Conservation (phyloP, 1,140 invertebrate genomes). For the Drosophila sturtevanti region DNA sequence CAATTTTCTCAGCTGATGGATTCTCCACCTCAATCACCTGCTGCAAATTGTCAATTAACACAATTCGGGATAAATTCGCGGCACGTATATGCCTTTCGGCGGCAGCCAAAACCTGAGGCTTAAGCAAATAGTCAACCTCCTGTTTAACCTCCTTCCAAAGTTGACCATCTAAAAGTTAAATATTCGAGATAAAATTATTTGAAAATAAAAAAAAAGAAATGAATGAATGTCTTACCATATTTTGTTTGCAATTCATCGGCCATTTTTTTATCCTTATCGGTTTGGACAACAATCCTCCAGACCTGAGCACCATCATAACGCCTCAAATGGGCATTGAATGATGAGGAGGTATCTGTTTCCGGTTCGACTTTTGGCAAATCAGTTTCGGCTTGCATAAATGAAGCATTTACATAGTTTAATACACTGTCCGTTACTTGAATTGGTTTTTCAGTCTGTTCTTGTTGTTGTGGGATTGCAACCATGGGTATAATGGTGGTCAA, state of each 20-base stretch:
- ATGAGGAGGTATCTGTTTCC: slow-evolving; percentile 14
- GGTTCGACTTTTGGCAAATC: slow-evolving; percentile 32
- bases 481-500: slow-evolving; percentile 72
- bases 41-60: slow-evolving; percentile 90
- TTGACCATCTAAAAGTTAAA: slow-evolving; percentile 86
- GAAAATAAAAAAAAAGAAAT: too few species aligned
- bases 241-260: slow-evolving; percentile 79
- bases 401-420: slow-evolving; percentile 79
- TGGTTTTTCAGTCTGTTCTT: slow-evolving; percentile 15
- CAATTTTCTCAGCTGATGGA: slow-evolving; percentile 86
- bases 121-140: slow-evolving; percentile 87
- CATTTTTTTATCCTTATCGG: slow-evolving; percentile 72
- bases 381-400: slow-evolving; percentile 55
- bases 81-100: slow-evolving; percentile 84
- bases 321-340: slow-evolving; percentile 59
- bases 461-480: slow-evolving; percentile 29
- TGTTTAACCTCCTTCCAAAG: slow-evolving; percentile 88
- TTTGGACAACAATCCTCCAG: slow-evolving; percentile 84
- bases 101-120: slow-evolving; percentile 84
- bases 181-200: background rate
- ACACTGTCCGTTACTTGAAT: slow-evolving; percentile 65
- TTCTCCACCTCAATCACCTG: slow-evolving; percentile 90
- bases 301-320: slow-evolving; percentile 85
- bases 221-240: slow-evolving; percentile 58
- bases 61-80: slow-evolving; percentile 86